Conservation (phyloP, 64 coral and sea anemone genomes). For the Pachyseris speciosa region DNA sequence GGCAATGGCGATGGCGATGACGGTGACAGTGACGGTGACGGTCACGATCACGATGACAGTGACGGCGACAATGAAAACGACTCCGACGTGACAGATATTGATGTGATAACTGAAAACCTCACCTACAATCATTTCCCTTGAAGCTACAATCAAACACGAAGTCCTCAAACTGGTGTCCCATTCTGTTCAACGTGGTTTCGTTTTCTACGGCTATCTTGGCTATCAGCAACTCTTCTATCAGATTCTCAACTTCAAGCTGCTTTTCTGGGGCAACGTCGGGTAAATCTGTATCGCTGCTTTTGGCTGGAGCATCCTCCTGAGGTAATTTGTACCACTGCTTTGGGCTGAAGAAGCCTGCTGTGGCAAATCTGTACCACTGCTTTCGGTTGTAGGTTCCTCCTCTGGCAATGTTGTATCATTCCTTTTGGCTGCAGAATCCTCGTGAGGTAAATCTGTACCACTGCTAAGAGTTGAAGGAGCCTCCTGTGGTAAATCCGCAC, state of each 20-base stretch:
- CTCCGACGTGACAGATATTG: not conserved
- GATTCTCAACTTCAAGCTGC: not conserved
- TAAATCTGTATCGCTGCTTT: not conserved
- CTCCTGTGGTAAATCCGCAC: not conserved
- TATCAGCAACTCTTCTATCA: not conserved
- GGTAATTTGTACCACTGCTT: not conserved
- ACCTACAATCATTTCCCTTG: slow-evolving; percentile 63
- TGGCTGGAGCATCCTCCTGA: too few relatives aligned
- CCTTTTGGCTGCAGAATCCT: too few relatives aligned
- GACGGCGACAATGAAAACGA: not conserved
- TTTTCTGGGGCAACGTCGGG: not conserved
- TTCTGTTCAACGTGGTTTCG: not conserved
- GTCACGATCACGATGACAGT: not conserved
- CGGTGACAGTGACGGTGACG: too few relatives aligned
- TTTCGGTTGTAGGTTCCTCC: too few relatives aligned
- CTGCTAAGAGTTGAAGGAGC: too few relatives aligned
- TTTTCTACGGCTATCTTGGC: not conserved
- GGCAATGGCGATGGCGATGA: too few relatives aligned
- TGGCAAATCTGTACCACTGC: not conserved
- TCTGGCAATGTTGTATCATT: too few relatives aligned
- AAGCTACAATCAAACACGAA: slow-evolving; percentile 66
- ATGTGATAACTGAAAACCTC: not conserved
- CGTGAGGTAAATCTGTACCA: too few relatives aligned
- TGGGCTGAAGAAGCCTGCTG: not conserved
- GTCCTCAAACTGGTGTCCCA: slow-evolving; percentile 67